Base-by-base conservation (phyloP, 2,113 vertebrate species). In the Greenwoodochromis staneri region DNA sequence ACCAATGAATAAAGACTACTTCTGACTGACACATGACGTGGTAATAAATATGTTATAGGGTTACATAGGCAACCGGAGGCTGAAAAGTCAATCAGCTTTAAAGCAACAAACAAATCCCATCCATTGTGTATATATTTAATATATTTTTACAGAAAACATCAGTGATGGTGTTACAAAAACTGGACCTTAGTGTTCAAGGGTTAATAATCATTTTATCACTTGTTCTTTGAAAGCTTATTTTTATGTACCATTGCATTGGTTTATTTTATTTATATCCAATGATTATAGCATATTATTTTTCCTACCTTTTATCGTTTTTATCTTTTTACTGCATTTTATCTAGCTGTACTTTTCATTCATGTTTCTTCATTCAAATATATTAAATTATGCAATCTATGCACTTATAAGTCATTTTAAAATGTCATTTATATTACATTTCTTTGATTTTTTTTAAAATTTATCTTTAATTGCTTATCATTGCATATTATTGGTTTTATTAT, bases 381-480 rank as follows among this genome's bases (percentile, higher is more conserved):
- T 12, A 36, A 66, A 66, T 66, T 38, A 69, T 71, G n/a, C n/a
- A 42, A 42, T 71, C 3, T 40, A 6, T 71, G 19, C 36, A 40
- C n/a, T 71, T 24, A 19, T 3, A 13, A 69, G n/a, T 42, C 12
- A 69, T 21, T 69, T 69, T 71, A 69, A 69, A 69, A 73, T 73
- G 21, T 45, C 1, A 73, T 16, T 27, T 16, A 27, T 61, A 61
- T 61, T 61, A 61, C 14, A 34, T 42, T 27, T 45, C 13, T 27
- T 73, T 45, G 13, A 24, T 40, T 38, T 9, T 4, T 6, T 0
- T 24, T 3, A 24, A 2, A 7, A 27, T 2, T 4, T 13, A 9
- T 73, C 13, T 45, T 73, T 16, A 45, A 73, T 42, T 71, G 17
- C 66, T 71, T 71, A 24, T 71, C 34, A 21, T 8, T 38, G 34